Conservation (phyloP, 2,888 invertebrate genomes). For the Diarsia mendica region DNA sequence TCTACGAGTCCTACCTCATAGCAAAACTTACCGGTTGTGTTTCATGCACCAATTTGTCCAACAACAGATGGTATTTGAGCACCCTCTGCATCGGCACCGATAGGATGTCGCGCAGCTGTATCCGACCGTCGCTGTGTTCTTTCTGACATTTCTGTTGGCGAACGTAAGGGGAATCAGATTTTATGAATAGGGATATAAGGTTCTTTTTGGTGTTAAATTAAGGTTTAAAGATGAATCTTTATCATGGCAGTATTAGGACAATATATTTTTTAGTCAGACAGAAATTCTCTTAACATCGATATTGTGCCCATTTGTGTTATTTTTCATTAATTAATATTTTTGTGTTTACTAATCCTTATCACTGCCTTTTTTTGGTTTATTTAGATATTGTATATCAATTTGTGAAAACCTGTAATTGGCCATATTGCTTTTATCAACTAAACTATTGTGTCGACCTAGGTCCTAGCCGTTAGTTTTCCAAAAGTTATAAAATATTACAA, state of each 20-base stretch:
- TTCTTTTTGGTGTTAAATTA: slow-evolving; percentile 18
- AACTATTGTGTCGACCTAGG: no score
- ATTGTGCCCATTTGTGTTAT: no score
- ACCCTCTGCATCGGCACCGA: slow-evolving; percentile 99
- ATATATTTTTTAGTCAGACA: neutral
- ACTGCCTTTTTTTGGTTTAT: no score
- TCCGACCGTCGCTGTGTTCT: slow-evolving; percentile 98
- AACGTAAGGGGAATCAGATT: neutral
- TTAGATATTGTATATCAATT: no score
- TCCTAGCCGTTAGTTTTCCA: no score
- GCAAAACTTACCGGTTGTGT: slow-evolving; percentile 92
- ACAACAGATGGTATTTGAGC: slow-evolving; percentile 98
- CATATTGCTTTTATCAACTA: no score
- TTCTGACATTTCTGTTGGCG: slow-evolving; percentile 95
- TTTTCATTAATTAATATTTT: no score
- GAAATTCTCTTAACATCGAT: no score
- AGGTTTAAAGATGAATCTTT: neutral
- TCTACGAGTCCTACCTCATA: neutral
- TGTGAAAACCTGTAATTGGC: no score
- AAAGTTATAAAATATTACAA: no score
- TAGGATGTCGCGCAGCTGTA: slow-evolving; percentile 98
- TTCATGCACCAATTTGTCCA: slow-evolving; percentile 96
- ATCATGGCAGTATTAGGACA: neutral
- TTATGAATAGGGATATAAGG: neutral
- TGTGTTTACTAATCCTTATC: no score